A percentile compares a stretch with the other conserved stretches of the same genome.
phyloP scores from a whole-genome alignment of 53 echinoderm and acorn worm genomes.

The Luidia sarsii region DNA sequence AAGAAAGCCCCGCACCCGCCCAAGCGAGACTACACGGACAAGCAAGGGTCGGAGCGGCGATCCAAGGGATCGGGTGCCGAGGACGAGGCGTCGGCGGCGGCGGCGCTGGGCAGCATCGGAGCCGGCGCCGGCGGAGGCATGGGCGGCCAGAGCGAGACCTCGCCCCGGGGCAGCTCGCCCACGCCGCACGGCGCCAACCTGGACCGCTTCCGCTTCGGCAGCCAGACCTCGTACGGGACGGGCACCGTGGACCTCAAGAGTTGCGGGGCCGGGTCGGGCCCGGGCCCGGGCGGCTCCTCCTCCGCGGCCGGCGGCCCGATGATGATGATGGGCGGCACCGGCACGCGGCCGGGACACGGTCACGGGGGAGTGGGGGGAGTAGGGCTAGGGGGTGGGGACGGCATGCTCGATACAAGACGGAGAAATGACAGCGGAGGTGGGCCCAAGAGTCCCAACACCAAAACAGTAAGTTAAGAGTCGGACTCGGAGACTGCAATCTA shows the following conservation, averaged over 20 bases:
- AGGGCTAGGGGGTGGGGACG: too few relatives aligned
- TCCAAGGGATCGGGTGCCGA: conserved; percentile 63
- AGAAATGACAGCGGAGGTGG: conserved; percentile 37
- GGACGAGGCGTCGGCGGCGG: conserved; percentile 26
- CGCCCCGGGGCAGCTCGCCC: conserved; percentile 35
- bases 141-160: background rate
- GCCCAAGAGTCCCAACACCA: conserved; percentile 45
- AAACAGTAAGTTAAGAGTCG: conserved; percentile 24
- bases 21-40: conserved; percentile 68
- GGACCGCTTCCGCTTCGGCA: conserved; percentile 48
- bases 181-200: conserved; percentile 20
- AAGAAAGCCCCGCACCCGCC: conserved; percentile 84
- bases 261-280: conserved; percentile 16
- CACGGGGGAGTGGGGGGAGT: too few relatives aligned
- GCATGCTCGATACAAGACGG: background rate
- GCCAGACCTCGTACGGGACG: conserved; percentile 50
- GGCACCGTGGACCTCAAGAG: conserved; percentile 54
- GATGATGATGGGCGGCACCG: background rate
- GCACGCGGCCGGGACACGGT: too few relatives aligned
- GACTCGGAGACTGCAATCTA: too few relatives aligned
- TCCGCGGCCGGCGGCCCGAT: background rate
- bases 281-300: conserved; percentile 7
- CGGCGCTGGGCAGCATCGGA: background rate
- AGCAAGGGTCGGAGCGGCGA: conserved; percentile 35
- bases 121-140: too few relatives aligned